Conservation (phyloP, 2,888 invertebrate genomes). For the Oegoconia quadripuncta region DNA sequence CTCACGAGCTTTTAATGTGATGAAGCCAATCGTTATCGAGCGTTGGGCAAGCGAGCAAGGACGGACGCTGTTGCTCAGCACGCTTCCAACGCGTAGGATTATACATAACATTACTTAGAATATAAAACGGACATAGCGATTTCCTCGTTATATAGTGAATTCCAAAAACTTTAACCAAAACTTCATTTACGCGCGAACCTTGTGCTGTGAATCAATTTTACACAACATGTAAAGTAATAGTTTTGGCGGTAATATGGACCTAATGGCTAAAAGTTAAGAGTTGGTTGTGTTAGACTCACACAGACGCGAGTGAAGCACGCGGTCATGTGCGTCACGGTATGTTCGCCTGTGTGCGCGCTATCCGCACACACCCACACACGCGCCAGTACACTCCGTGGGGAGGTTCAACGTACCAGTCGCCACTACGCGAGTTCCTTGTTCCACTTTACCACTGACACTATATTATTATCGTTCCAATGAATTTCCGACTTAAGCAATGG, state of each 20-base stretch:
- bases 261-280: constrained; percentile 9
- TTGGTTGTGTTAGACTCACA: constrained; percentile 39
- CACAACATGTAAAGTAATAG: too few relatives aligned
- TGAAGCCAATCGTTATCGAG: constrained; percentile 57
- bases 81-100: too few relatives aligned
- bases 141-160: too few relatives aligned
- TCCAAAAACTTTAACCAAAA: too few relatives aligned
- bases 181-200: too few relatives aligned
- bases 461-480: constrained; percentile 73
- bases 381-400: too few relatives aligned
- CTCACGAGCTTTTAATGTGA: constrained; percentile 65
- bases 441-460: constrained; percentile 76
- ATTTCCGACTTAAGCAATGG: constrained; percentile 50
- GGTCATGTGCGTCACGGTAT: constrained; percentile 28
- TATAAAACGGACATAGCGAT: too few relatives aligned
- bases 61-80: constrained; percentile 35
- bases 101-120: too few relatives aligned
- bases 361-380: constrained; percentile 42
- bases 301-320: constrained; percentile 20
- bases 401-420: constrained; percentile 76
- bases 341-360: constrained; percentile 29
- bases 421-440: constrained; percentile 78
- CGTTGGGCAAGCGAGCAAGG: constrained; percentile 66
- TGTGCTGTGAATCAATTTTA: too few relatives aligned
- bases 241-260: constrained; percentile 7